Percentiles rank a stretch among this genome's conserved stretches.
phyloP scores from a whole-genome alignment of 2,888 invertebrate genomes.

The Ophion ventricosus region DNA sequence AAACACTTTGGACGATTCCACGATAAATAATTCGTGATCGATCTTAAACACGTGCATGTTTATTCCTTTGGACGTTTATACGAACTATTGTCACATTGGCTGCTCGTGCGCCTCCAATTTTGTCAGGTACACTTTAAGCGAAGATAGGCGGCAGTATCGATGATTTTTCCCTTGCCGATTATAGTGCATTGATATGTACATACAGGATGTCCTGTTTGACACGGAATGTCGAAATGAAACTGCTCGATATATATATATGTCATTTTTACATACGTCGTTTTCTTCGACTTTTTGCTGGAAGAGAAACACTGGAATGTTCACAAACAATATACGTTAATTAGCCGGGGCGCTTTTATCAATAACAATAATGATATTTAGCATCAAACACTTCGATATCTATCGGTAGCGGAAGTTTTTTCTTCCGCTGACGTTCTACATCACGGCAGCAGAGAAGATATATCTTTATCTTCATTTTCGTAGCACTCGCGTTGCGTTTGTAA shows the following conservation, averaged over 20 bases:
- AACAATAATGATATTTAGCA: too few relatives aligned
- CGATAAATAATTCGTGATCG: not conserved
- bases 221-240: not conserved
- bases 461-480: too few relatives aligned
- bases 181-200: slow-evolving; percentile 17
- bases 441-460: too few relatives aligned
- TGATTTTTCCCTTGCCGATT: slow-evolving; percentile 24
- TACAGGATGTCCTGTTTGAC: not conserved
- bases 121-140: slow-evolving; percentile 62
- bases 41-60: slow-evolving; percentile 12
- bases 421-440: too few relatives aligned
- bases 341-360: too few relatives aligned
- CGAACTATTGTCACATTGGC: slow-evolving; percentile 25
- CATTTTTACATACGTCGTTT: not conserved
- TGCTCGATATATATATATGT: not conserved
- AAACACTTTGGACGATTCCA: not conserved
- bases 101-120: slow-evolving; percentile 37
- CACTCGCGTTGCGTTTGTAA: too few relatives aligned
- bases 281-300: not conserved
- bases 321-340: too few relatives aligned
- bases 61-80: slow-evolving; percentile 7
- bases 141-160: slow-evolving; percentile 50
- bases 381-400: too few relatives aligned
- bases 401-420: too few relatives aligned
- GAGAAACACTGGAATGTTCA: not conserved